These are phyloP conservation scores for Valencia hispanica DNA, from an alignment of 2,797 vertebrate genomes.

Conservation along the genomic window DNA sequence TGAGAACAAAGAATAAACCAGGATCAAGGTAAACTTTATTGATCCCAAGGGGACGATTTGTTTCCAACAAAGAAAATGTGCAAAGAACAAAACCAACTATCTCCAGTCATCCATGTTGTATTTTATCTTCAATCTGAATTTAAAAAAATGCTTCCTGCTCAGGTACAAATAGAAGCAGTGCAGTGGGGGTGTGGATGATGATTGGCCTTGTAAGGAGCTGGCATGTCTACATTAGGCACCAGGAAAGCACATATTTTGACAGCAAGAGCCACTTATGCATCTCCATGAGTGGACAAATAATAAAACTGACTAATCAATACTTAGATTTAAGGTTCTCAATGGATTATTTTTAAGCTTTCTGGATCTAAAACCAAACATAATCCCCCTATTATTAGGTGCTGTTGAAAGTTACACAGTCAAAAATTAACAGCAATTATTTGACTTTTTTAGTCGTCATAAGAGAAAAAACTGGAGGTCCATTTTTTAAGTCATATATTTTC, in stretches of 20 bases:
- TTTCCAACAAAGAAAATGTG: not conserved
- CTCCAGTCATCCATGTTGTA: not conserved
- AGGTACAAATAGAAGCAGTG: not conserved
- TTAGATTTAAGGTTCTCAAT: not conserved
- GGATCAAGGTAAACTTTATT: not conserved
- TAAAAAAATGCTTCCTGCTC: not conserved
- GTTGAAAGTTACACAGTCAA: no score
- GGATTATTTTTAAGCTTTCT: not conserved
- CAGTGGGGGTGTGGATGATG: no score
- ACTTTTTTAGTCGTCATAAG: no score
- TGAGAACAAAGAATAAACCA: no score
- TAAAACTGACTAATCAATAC: not conserved
- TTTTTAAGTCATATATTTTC: no score
- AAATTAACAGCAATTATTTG: no score
- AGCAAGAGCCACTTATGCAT: not conserved
- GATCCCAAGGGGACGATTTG: not conserved
- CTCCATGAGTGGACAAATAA: not conserved
- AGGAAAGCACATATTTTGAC: not conserved
- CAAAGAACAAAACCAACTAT: no score
- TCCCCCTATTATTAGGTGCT: no score
- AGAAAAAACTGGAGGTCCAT: no score
- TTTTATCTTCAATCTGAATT: not conserved
- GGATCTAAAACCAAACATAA: not conserved
- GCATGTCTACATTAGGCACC: not conserved
- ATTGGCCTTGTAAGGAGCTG: not conserved